A percentile compares a stretch with the other conserved stretches of the same genome.
Conservation (phyloP, 2,797 vertebrate genomes). For the Adelosebastes latens region DNA sequence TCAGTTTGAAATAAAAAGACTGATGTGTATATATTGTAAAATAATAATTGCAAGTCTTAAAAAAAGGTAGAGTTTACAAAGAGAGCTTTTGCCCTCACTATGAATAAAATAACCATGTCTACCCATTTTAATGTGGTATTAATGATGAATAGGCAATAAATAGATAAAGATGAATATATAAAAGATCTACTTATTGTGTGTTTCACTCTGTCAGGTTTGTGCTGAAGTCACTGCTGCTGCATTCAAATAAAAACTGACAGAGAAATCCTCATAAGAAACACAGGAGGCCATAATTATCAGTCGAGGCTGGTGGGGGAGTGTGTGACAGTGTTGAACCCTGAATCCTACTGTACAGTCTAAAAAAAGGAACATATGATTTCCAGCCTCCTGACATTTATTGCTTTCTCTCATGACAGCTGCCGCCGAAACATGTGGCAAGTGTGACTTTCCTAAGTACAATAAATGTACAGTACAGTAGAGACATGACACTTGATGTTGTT, state of each 20-base stretch:
- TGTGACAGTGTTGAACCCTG: background rate
- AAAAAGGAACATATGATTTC: background rate
- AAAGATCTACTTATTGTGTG: background rate
- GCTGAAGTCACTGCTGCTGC: background rate
- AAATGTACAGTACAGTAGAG: background rate
- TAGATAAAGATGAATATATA: background rate
- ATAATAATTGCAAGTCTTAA: background rate
- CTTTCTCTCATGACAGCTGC: background rate
- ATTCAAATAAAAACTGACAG: background rate
- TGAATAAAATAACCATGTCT: background rate
- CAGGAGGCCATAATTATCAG: background rate
- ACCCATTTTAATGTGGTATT: background rate
- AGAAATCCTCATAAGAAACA: constrained; percentile 6
- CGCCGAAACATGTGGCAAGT: background rate
- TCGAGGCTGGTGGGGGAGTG: background rate
- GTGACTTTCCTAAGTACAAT: background rate
- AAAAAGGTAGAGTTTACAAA: background rate
- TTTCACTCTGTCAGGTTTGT: background rate
- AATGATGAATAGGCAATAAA: background rate
- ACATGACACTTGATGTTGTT: background rate
- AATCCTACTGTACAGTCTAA: background rate
- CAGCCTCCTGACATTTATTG: constrained; percentile 19
- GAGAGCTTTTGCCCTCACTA: background rate
- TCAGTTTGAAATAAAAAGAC: too few species aligned
- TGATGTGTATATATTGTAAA: too few species aligned